Evolutionary conservation across 2,797 vertebrate species (phyloP).

Genomic region (Arctocebus calabarensis): DNA sequence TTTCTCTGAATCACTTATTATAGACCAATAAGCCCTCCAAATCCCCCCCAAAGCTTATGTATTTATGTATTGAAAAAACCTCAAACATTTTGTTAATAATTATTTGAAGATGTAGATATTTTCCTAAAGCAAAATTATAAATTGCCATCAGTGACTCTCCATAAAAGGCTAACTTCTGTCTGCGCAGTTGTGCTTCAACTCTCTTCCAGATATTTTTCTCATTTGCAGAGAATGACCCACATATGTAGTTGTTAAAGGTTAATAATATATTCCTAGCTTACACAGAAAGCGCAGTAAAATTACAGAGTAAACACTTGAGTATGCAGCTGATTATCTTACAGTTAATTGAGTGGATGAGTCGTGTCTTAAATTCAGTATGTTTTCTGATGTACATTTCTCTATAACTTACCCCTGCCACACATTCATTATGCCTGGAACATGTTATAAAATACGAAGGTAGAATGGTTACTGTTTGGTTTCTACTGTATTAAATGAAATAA

Average conservation of each 20-base stretch:
- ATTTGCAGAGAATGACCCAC: neutral
- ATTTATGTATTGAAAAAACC: conserved; percentile 8
- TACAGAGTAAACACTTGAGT: neutral
- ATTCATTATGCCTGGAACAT: neutral
- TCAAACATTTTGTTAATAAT: neutral
- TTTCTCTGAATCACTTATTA: neutral
- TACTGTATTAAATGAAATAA: conserved; percentile 5
- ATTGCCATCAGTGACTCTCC: neutral
- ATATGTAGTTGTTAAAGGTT: neutral
- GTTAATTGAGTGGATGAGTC: neutral
- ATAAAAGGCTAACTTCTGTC: neutral
- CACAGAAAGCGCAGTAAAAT: neutral
- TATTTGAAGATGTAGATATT: neutral
- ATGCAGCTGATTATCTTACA: neutral
- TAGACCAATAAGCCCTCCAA: neutral
- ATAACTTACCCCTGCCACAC: no score
- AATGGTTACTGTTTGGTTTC: neutral
- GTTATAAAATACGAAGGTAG: neutral
- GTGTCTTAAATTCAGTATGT: neutral
- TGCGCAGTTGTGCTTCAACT: neutral
- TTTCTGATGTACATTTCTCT: neutral
- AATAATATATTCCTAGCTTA: neutral
- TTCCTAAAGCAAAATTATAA: conserved; percentile 32
- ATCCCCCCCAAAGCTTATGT: neutral
- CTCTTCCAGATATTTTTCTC: conserved; percentile 8